phyloP scores from a whole-genome alignment of 2,888 invertebrate species.

The Argyra leucocephala region DNA sequence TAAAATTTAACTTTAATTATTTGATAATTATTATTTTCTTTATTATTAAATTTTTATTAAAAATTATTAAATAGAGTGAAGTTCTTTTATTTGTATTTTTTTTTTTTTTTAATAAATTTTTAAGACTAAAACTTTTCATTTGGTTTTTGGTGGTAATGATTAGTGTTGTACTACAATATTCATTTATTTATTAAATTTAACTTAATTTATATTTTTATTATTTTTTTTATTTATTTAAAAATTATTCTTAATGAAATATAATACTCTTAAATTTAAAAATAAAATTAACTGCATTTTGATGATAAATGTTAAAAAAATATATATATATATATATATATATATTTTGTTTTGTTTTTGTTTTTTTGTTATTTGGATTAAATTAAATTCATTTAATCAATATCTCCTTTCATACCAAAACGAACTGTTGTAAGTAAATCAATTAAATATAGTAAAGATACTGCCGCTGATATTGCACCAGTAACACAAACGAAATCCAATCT shows the following conservation, averaged over 20 bases:
- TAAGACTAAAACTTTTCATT: not conserved
- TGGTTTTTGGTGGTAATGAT: conserved; percentile 1
- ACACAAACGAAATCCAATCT: conserved; percentile 38
- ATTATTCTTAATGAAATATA: too few relatives aligned
- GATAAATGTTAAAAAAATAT: too few relatives aligned
- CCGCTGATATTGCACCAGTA: conserved; percentile 36
- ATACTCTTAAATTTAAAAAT: too few relatives aligned
- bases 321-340: too few relatives aligned
- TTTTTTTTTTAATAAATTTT: not conserved
- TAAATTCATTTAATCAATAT: conserved; percentile 33
- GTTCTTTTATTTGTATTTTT: not conserved
- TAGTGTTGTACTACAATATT: not conserved
- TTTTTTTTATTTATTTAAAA: too few relatives aligned
- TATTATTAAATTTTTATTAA: not conserved
- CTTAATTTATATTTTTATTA: too few relatives aligned
- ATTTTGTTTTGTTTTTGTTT: not conserved
- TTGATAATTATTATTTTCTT: not conserved
- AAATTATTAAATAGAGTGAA: too few relatives aligned
- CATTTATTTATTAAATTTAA: not conserved
- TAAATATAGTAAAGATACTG: conserved; percentile 35
- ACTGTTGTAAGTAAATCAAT: conserved; percentile 38
- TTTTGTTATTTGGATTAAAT: not conserved
- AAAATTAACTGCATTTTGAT: too few relatives aligned
- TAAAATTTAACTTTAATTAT: not conserved
- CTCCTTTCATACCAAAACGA: conserved; percentile 38